A percentile compares a stretch with the other conserved stretches of the same genome.
These are phyloP conservation scores for Erpobdella octoculata DNA, from an alignment of 2,888 invertebrate species.

Conservation along the genomic window DNA sequence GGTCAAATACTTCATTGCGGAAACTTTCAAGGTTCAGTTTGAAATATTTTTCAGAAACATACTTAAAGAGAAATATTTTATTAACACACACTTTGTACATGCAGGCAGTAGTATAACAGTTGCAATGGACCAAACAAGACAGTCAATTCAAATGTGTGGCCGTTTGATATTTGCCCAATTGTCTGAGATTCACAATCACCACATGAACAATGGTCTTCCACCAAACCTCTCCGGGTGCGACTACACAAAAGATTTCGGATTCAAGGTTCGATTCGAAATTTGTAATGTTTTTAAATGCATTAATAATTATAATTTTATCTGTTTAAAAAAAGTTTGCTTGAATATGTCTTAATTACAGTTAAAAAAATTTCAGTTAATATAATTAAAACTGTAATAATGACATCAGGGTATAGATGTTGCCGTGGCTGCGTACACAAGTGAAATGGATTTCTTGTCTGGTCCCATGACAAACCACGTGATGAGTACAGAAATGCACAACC, in stretches of 20 bases:
- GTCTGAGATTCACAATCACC: slow-evolving; percentile 39
- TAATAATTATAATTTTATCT: not conserved
- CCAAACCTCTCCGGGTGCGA: slow-evolving; percentile 40
- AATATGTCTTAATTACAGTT: too few species aligned
- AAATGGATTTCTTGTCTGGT: slow-evolving; percentile 39
- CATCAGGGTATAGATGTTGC: slow-evolving; percentile 37
- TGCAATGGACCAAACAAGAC: slow-evolving; percentile 41
- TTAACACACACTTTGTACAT: not conserved
- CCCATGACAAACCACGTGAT: slow-evolving; percentile 41
- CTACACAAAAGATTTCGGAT: slow-evolving; percentile 38
- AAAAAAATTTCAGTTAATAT: not conserved
- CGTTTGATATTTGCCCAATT: slow-evolving; percentile 41
- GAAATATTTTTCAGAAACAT: not conserved
- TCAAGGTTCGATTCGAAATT: slow-evolving; percentile 35
- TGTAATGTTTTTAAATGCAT: not conserved
- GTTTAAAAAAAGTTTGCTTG: not conserved
- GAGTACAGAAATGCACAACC: slow-evolving; percentile 42
- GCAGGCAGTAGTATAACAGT: slow-evolving; percentile 33
- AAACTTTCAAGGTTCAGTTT: slow-evolving; percentile 38
- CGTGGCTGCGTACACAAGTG: slow-evolving; percentile 40
- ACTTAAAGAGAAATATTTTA: not conserved
- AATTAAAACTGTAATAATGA: not conserved
- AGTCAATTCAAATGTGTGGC: slow-evolving; percentile 40
- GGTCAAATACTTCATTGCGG: slow-evolving; percentile 37
- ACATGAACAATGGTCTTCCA: slow-evolving; percentile 39